Evolutionary conservation across 2,797 vertebrate species (phyloP).

Genomic region (Anisognathus igniventris): DNA sequence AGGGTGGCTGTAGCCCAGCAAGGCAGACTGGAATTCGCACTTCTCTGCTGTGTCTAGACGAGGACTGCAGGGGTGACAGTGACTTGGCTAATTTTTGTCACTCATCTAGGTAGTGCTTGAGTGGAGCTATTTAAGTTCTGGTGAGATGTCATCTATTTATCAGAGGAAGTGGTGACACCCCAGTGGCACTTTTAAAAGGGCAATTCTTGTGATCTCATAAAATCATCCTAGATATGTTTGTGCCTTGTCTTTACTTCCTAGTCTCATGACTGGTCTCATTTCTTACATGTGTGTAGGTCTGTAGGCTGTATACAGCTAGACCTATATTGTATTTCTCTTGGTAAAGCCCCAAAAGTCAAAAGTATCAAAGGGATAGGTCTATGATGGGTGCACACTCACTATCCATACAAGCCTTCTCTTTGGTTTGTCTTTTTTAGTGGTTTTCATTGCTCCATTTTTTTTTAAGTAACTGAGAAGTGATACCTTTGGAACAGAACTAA

Average conservation of each 20-base stretch:
- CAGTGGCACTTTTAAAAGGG: background rate
- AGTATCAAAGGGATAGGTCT: background rate
- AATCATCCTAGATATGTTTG: background rate
- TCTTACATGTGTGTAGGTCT: background rate
- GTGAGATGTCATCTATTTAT: slow-evolving; percentile 6
- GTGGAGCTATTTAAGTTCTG: slow-evolving; percentile 20
- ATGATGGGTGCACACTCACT: background rate
- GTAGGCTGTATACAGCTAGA: background rate
- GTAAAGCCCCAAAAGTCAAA: background rate
- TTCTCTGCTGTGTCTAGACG: background rate
- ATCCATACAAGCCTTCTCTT: background rate
- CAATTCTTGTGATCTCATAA: background rate
- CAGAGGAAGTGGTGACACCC: background rate
- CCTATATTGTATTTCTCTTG: background rate
- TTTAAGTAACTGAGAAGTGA: background rate
- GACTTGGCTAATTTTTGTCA: slow-evolving; percentile 42
- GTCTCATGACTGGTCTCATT: background rate
- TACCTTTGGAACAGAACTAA: background rate
- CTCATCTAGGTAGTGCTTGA: slow-evolving; percentile 23
- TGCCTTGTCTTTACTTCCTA: background rate
- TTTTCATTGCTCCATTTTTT: background rate
- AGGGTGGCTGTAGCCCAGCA: slow-evolving; percentile 22
- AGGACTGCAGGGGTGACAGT: slow-evolving; percentile 22
- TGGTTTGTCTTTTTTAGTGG: background rate
- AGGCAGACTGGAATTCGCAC: background rate